phyloP scores from a whole-genome alignment of 1,140 invertebrate species.

The Cataglyphis hispanica region DNA sequence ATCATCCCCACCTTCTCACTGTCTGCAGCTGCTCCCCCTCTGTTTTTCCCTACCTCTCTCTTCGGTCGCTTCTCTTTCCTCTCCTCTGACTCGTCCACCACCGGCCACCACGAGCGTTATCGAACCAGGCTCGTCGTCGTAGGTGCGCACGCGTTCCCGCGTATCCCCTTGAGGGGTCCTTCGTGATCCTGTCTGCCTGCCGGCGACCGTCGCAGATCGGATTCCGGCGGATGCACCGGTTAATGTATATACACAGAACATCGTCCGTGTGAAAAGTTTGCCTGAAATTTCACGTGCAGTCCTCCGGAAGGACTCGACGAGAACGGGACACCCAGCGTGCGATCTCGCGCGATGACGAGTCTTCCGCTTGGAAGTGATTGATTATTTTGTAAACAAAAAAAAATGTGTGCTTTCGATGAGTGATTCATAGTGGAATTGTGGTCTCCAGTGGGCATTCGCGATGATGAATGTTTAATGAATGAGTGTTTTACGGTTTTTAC shows the following conservation, averaged over 20 bases:
- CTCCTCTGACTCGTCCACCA: constrained; percentile 17
- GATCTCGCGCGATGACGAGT: not conserved
- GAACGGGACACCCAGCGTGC: not conserved
- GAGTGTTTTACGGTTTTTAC: not conserved
- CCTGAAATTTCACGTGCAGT: not conserved
- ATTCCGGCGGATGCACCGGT: constrained; percentile 26
- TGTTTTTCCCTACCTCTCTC: constrained; percentile 15
- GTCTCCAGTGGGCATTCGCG: not conserved
- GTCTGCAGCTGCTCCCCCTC: constrained; percentile 45
- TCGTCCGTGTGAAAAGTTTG: not conserved
- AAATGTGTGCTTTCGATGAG: not conserved
- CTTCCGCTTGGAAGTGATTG: not conserved
- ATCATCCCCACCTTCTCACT: constrained; percentile 45
- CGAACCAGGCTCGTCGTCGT: constrained; percentile 49
- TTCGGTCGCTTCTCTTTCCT: constrained; percentile 27
- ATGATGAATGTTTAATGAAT: not conserved
- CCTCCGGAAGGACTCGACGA: not conserved
- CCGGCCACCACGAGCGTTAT: constrained; percentile 46
- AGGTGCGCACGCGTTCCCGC: constrained; percentile 54
- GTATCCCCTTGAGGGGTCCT: constrained; percentile 30
- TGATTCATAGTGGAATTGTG: not conserved
- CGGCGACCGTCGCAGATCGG: constrained; percentile 30
- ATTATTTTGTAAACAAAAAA: not conserved
- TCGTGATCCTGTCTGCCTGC: constrained; percentile 41
- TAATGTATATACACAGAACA: not conserved